phyloP scores from a whole-genome alignment of 2,888 invertebrate species.

The Polietes domitor region DNA sequence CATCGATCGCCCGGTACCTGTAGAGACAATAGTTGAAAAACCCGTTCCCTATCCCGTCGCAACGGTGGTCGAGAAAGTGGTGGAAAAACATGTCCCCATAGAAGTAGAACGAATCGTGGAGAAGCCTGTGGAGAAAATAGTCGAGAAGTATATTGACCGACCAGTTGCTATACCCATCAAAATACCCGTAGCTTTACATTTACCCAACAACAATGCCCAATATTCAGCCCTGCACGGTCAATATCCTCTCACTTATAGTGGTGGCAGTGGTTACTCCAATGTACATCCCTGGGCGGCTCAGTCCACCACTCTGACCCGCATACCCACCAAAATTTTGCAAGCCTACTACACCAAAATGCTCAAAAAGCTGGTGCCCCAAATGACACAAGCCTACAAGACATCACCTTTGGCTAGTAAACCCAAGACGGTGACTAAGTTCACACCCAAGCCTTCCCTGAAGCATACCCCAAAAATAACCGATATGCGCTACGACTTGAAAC shows the following conservation, averaged over 20 bases:
- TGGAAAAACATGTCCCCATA: slow-evolving; percentile 79
- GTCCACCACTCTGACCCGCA: slow-evolving; percentile 58
- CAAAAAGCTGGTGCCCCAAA: slow-evolving; percentile 75
- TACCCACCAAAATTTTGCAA: slow-evolving; percentile 75
- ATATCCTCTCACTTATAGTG: slow-evolving; percentile 55
- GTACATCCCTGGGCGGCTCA: slow-evolving; percentile 46
- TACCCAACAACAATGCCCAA: slow-evolving; percentile 76
- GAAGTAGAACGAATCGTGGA: slow-evolving; percentile 85
- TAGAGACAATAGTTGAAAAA: slow-evolving; percentile 81
- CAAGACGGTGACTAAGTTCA: slow-evolving; percentile 47
- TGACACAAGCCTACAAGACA: slow-evolving; percentile 62
- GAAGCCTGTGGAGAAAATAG: slow-evolving; percentile 79
- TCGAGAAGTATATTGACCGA: slow-evolving; percentile 78
- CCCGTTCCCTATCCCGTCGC: slow-evolving; percentile 82
- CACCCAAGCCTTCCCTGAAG: slow-evolving; percentile 65
- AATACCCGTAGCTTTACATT: slow-evolving; percentile 83
- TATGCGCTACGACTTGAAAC: slow-evolving; percentile 74
- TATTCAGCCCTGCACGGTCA: neutral
- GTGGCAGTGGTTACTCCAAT: slow-evolving; percentile 34
- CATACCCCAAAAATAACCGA: slow-evolving; percentile 72
- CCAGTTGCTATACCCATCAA: slow-evolving; percentile 80
- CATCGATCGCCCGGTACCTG: slow-evolving; percentile 82
- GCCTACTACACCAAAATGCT: slow-evolving; percentile 76
- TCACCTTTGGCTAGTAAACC: slow-evolving; percentile 41
- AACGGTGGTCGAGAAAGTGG: slow-evolving; percentile 82